These are phyloP conservation scores for Macaria notata DNA, from an alignment of 2,888 invertebrate species.

Conservation along the genomic window DNA sequence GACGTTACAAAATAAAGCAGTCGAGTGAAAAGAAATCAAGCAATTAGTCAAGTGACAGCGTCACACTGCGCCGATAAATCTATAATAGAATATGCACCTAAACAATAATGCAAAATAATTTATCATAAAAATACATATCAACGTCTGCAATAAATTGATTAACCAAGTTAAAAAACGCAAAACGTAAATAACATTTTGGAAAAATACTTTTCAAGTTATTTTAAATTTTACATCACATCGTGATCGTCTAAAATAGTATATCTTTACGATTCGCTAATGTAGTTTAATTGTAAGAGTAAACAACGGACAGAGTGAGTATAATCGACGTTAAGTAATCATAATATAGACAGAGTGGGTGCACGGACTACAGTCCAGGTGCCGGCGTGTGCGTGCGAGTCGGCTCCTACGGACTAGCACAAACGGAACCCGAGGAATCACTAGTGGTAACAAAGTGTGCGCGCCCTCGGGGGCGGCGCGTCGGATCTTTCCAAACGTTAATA, in stretches of 20 bases:
- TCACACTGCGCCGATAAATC: slow-evolving; percentile 42
- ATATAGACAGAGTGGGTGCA: slow-evolving; percentile 15
- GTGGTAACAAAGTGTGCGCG: slow-evolving; percentile 66
- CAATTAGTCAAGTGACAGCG: slow-evolving; percentile 45
- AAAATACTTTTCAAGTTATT: slow-evolving; percentile 79
- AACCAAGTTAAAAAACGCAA: slow-evolving; percentile 72
- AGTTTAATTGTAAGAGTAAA: slow-evolving; percentile 45
- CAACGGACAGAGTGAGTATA: slow-evolving; percentile 42
- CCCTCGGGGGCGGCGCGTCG: slow-evolving; percentile 59
- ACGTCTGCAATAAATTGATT: slow-evolving; percentile 57
- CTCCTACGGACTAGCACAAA: slow-evolving; percentile 76
- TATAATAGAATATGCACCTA: slow-evolving; percentile 54
- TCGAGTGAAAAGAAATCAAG: slow-evolving; percentile 49
- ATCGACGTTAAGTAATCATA: slow-evolving; percentile 30
- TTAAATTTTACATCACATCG: slow-evolving; percentile 79
- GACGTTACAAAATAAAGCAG: slow-evolving; percentile 42
- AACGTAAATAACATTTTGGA: slow-evolving; percentile 70
- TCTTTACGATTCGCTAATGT: slow-evolving; percentile 55
- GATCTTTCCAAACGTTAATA: slow-evolving; percentile 69
- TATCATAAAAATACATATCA: slow-evolving; percentile 63
- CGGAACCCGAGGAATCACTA: slow-evolving; percentile 67
- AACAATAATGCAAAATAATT: slow-evolving; percentile 68
- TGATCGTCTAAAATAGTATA: slow-evolving; percentile 68
- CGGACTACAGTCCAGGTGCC: slow-evolving; percentile 15
- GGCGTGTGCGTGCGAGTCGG: slow-evolving; percentile 57